These are phyloP conservation scores for Acanthurus tractus DNA, from an alignment of 2,797 vertebrate species.

Conservation along the genomic window DNA sequence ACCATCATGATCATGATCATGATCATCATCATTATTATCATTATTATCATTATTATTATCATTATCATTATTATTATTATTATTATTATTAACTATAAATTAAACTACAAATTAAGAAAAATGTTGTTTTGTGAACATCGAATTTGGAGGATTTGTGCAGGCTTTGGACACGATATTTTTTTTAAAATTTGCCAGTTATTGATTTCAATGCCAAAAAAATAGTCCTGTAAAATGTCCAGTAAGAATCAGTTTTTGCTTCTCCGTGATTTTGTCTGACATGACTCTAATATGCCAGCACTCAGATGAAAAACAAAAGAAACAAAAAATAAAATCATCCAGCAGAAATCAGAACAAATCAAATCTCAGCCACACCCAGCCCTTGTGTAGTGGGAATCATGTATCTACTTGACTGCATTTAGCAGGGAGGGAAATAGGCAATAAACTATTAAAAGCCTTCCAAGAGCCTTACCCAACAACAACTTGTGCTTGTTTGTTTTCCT, in stretches of 20 bases:
- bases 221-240: slow-evolving; percentile 2
- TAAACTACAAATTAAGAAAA: neutral
- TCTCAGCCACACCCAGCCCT: neutral
- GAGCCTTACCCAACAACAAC: slow-evolving; percentile 48
- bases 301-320: neutral
- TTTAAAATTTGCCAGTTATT: neutral
- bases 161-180: too few species aligned
- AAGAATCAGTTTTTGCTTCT: neutral
- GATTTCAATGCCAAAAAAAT: slow-evolving; percentile 2
- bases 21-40: too few species aligned
- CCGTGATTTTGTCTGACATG: neutral
- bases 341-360: slow-evolving; percentile 34
- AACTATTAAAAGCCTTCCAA: slow-evolving; percentile 50
- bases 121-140: neutral
- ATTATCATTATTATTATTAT: too few species aligned
- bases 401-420: slow-evolving; percentile 41
- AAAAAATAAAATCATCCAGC: slow-evolving; percentile 2
- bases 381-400: slow-evolving; percentile 37
- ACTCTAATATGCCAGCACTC: neutral
- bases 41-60: too few species aligned
- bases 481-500: slow-evolving; percentile 71
- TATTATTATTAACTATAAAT: too few species aligned
- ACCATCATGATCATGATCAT: too few species aligned
- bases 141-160: slow-evolving; percentile 10
- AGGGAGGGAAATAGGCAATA: slow-evolving; percentile 39